These are phyloP conservation scores for Podarcis lilfordi DNA, from an alignment of 2,797 vertebrate genomes.

Conservation along the genomic window DNA sequence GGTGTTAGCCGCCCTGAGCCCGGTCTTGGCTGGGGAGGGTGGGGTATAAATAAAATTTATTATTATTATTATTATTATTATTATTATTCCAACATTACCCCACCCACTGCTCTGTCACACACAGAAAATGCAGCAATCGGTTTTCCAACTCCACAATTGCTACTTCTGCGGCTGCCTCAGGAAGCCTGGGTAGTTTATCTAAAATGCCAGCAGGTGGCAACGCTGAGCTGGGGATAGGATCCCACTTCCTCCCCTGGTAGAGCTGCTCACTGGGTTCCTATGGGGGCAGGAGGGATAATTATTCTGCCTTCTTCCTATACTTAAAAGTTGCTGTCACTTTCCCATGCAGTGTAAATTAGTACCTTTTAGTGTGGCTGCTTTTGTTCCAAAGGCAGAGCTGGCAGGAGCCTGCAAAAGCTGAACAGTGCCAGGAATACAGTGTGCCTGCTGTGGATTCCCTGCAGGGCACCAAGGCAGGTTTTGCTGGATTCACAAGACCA, in stretches of 20 bases:
- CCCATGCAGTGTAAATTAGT: accelerated
- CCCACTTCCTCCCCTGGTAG: too few species aligned
- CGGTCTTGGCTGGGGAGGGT: too few species aligned
- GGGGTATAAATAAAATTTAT: too few species aligned
- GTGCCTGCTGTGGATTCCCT: not conserved
- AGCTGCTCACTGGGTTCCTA: accelerated
- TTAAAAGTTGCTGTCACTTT: not conserved
- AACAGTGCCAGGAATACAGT: not conserved
- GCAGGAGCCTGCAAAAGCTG: not conserved
- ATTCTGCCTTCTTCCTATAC: not conserved
- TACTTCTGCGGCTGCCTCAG: not conserved
- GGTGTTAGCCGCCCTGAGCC: too few species aligned
- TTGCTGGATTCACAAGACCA: not conserved
- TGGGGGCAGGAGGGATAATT: not conserved
- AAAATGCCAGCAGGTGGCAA: conserved; percentile 11
- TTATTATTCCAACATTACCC: not conserved
- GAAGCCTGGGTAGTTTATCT: not conserved
- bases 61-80: too few species aligned
- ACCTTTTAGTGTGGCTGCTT: not conserved
- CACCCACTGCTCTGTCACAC: not conserved
- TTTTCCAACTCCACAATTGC: too few species aligned
- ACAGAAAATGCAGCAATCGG: not conserved
- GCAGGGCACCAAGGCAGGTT: not conserved
- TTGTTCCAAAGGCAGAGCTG: not conserved
- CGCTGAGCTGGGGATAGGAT: not conserved